phyloP scores from a whole-genome alignment of 2,797 vertebrate species.

The Platyrinchus mystaceus region DNA sequence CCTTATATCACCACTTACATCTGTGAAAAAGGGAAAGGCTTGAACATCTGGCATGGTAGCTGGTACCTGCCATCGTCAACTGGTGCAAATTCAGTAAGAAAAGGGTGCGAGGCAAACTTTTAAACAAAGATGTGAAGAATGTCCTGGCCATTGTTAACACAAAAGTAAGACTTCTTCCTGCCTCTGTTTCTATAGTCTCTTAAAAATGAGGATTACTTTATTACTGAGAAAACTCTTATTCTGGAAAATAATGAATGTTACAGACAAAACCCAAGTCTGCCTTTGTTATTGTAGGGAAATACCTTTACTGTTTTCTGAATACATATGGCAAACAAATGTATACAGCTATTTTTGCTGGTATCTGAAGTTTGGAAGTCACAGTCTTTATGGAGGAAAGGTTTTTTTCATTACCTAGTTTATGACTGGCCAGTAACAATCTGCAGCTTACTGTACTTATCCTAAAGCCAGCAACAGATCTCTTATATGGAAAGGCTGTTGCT shows the following conservation, averaged over 20 bases:
- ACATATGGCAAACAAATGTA: conserved; percentile 47
- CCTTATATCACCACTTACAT: not conserved
- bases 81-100: not conserved
- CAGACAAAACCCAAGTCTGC: not conserved
- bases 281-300: not conserved
- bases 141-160: not conserved
- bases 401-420: not conserved
- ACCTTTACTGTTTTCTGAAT: not conserved
- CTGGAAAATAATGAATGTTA: not conserved
- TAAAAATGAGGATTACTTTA: not conserved
- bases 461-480: conserved; percentile 18
- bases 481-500: not conserved
- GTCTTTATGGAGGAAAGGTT: not conserved
- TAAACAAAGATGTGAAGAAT: not conserved
- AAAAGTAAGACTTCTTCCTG: not conserved
- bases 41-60: not conserved
- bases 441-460: not conserved
- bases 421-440: not conserved
- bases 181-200: not conserved
- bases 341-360: conserved; percentile 20
- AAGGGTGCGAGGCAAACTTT: not conserved
- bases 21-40: not conserved
- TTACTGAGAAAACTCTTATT: not conserved
- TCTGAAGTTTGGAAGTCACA: conserved; percentile 30
- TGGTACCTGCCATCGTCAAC: not conserved